Evolutionary conservation across 2,113 vertebrate species (phyloP), one percentile per base, ranked within the genome.

Genomic region (Python bivittatus): DNA sequence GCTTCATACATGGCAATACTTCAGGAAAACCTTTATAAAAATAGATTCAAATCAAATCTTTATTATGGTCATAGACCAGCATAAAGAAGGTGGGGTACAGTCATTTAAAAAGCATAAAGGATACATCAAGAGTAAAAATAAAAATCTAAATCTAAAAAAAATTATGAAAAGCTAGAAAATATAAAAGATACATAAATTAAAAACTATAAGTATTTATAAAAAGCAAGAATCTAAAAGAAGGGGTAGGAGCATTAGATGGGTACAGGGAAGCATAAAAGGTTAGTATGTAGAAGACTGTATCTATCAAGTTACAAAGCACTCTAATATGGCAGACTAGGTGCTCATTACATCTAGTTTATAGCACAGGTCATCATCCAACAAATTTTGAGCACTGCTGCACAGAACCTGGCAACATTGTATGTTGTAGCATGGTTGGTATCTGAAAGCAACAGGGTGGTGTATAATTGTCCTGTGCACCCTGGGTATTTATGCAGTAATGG

Each of bases 1-100:
- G 93, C 95, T 92, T 96, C 93, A 0, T 90, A 94, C 94, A 97
- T 96, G 95, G 86, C 95, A 94, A 88, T 88, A 91, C 89, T 68
- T 92, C 91, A 92, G 58, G 57, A 42, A 83, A 94, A 92, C 91
- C 96, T 97, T 94, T 8, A n/a, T 3, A 86, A 93, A 88, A 91
- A 90, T 2, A 38, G 8, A 79, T 79, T 79, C 72, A 42, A 79
- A 42, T 38, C 38, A 38, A 33, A 38, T 79, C 6, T 79, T 79
- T 79, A 79, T 79, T 38, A 17, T 33, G 8, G n/a, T 38, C 15
- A 42, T 17, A 79, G 33, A 79, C 68, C 33, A 22, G 33, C 17
- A 38, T 38, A 79, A 38, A 17, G 38, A 79, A 79, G 6, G 33
- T 79, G 17, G 7, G 68, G 20, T 20, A 33, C 15, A 38, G 33